Percentiles rank a stretch among this genome's conserved stretches.
These are phyloP conservation scores for Sarcophaga peregrina DNA, from an alignment of 1,140 invertebrate species.

Conservation along the genomic window DNA sequence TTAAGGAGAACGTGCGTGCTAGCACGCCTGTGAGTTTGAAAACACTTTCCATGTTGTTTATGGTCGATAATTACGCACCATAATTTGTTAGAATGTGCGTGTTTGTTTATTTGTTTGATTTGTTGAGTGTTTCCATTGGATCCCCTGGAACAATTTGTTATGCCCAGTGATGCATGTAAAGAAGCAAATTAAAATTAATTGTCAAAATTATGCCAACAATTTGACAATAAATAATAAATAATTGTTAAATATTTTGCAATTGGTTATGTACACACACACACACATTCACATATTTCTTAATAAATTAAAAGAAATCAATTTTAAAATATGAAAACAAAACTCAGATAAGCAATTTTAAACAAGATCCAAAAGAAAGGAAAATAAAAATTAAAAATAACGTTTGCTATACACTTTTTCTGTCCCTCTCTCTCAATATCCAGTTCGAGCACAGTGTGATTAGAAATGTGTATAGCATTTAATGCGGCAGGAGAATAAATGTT, in stretches of 20 bases:
- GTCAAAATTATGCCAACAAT: conserved; percentile 17
- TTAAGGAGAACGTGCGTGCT: neutral
- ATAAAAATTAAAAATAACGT: no score
- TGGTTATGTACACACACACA: no score
- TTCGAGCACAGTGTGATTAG: no score
- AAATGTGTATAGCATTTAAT: no score
- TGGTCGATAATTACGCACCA: conserved; percentile 30
- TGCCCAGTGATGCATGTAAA: neutral
- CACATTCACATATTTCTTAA: no score
- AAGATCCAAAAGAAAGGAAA: no score
- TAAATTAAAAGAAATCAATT: no score
- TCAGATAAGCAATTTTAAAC: no score
- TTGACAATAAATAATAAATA: conserved; percentile 3
- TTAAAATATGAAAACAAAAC: no score
- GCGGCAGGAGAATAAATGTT: no score
- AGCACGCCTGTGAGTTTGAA: neutral
- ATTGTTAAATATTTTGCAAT: conserved; percentile 18
- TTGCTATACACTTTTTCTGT: no score
- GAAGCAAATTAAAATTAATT: conserved; percentile 37
- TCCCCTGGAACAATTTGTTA: neutral
- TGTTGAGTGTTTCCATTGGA: neutral
- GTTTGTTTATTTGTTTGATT: neutral
- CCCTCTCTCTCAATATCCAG: no score
- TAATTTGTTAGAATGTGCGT: conserved; percentile 19
- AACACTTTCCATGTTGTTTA: conserved; percentile 28